These are phyloP conservation scores for Leptinotarsa texana DNA, from an alignment of 1,140 invertebrate genomes.

Conservation along the genomic window DNA sequence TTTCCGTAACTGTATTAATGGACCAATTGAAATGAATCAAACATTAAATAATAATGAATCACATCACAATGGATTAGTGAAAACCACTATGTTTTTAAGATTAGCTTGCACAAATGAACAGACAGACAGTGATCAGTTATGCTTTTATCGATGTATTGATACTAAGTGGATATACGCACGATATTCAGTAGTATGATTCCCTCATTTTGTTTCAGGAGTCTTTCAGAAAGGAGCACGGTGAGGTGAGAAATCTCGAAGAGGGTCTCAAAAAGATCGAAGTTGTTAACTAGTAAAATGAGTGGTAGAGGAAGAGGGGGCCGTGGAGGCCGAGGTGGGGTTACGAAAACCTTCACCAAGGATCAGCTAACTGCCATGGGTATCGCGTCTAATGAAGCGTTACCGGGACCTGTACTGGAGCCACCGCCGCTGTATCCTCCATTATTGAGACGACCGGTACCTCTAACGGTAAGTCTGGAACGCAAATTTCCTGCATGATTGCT, in stretches of 20 bases:
- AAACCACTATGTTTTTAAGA: too few species aligned
- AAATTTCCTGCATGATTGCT: too few species aligned
- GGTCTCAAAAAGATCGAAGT: slow-evolving; percentile 50
- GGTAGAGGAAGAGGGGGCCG: slow-evolving; percentile 56
- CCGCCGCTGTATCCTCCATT: slow-evolving; percentile 69
- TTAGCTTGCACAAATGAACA: too few species aligned
- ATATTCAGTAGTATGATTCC: too few species aligned
- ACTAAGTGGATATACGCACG: too few species aligned
- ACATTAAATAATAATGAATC: too few species aligned
- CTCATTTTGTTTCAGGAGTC: slow-evolving; percentile 42
- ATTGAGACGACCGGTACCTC: slow-evolving; percentile 63
- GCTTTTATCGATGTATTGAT: too few species aligned
- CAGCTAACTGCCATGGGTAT: slow-evolving; percentile 63
- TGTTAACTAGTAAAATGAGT: slow-evolving; percentile 47
- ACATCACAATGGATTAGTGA: too few species aligned
- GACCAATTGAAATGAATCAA: too few species aligned
- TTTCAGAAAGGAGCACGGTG: slow-evolving; percentile 44
- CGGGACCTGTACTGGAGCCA: slow-evolving; percentile 65
- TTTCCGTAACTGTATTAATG: too few species aligned
- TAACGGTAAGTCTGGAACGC: slow-evolving; percentile 39
- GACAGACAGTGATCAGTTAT: too few species aligned
- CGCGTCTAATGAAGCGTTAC: slow-evolving; percentile 61
- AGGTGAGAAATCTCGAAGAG: slow-evolving; percentile 42
- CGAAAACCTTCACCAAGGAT: slow-evolving; percentile 66
- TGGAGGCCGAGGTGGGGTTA: slow-evolving; percentile 59